Conservation (phyloP, 2,797 vertebrate species). For the Sebastes minor region DNA sequence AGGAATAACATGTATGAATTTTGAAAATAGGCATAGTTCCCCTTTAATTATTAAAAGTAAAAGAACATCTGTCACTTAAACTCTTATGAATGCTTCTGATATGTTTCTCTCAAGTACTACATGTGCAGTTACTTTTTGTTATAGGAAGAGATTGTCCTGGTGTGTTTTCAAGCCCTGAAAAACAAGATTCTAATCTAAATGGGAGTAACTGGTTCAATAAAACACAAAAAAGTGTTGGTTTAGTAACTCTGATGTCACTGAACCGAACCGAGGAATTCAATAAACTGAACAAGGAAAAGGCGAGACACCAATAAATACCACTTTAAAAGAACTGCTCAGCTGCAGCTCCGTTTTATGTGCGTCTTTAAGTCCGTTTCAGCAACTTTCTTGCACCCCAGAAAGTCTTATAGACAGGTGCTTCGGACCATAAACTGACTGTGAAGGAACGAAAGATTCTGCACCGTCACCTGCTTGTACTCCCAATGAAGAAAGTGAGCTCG, state of each 20-base stretch:
- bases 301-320: not conserved
- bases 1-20: too few species aligned
- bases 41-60: not conserved
- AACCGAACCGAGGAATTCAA: not conserved
- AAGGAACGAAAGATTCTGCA: not conserved
- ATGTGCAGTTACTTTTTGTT: not conserved
- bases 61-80: not conserved
- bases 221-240: not conserved
- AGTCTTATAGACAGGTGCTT: not conserved
- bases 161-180: not conserved
- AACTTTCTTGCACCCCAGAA: not conserved
- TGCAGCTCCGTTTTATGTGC: not conserved
- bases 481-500: not conserved
- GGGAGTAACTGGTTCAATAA: not conserved
- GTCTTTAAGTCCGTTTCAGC: not conserved
- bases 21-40: too few species aligned
- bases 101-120: not conserved
- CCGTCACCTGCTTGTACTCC: too few species aligned
- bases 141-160: not conserved
- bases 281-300: slow-evolving; percentile 12
- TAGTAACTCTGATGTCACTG: slow-evolving; percentile 6
- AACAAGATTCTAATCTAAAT: not conserved
- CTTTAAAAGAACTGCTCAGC: not conserved
- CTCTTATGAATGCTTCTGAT: not conserved
- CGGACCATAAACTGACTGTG: not conserved